Evolutionary conservation across 2,113 vertebrate species (phyloP).

Genomic region (Zosterops pallidus): DNA sequence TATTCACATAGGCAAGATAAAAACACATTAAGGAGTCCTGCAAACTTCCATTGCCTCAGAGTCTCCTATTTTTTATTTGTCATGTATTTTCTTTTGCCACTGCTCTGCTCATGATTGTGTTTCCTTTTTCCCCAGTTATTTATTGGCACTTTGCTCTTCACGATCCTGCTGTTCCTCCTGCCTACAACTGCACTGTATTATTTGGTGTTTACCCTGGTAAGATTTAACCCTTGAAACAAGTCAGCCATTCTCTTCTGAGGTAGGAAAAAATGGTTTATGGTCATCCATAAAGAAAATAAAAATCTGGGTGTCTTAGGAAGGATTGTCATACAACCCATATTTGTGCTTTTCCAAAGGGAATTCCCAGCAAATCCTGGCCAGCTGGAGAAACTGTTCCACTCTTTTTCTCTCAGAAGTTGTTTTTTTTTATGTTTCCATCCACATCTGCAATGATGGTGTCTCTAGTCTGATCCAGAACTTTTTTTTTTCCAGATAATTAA

Average conservation of each 20-base stretch:
- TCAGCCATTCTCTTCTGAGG: background rate
- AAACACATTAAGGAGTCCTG: background rate
- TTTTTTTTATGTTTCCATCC: background rate
- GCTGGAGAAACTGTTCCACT: background rate
- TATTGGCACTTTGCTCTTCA: constrained; percentile 94
- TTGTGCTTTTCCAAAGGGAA: background rate
- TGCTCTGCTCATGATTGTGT: background rate
- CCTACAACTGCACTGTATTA: constrained; percentile 96
- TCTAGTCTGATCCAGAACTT: background rate
- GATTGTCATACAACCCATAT: background rate
- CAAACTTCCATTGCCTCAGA: background rate
- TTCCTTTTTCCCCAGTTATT: constrained; percentile 81
- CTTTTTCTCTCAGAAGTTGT: background rate
- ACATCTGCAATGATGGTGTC: background rate
- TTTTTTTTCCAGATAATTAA: background rate
- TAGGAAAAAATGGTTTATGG: background rate
- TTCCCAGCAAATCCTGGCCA: background rate
- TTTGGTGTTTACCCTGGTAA: constrained; percentile 95
- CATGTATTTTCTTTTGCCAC: background rate
- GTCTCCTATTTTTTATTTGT: background rate
- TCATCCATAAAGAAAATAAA: background rate
- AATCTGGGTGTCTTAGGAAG: background rate
- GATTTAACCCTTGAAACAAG: constrained; percentile 1
- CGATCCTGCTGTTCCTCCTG: constrained; percentile 91
- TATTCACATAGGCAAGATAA: background rate